Percentiles rank a stretch among this genome's conserved stretches.
Evolutionary conservation across 1,140 invertebrate species (phyloP).

Genomic region (Oryctes rhinoceros): DNA sequence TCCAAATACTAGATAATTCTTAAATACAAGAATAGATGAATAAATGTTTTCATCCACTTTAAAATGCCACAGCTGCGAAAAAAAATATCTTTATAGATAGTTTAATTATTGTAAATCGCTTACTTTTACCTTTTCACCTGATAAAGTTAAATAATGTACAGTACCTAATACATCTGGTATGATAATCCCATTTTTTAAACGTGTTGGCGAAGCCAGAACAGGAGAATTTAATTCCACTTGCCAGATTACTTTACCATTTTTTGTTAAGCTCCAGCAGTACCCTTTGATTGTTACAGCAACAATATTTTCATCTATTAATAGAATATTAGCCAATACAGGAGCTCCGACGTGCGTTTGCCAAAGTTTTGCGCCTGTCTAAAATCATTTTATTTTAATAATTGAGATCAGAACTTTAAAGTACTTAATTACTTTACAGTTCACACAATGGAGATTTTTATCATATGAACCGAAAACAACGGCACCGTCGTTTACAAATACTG

Average conservation of each 20-base stretch:
- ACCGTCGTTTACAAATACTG: constrained; percentile 61
- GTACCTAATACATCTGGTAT: constrained; percentile 67
- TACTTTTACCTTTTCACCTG: constrained; percentile 60
- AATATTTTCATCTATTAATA: constrained; percentile 59
- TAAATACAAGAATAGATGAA: constrained; percentile 66
- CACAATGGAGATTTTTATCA: constrained; percentile 70
- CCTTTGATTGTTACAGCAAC: constrained; percentile 69
- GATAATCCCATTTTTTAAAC: constrained; percentile 64
- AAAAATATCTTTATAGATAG: constrained; percentile 45
- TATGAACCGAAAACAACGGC: constrained; percentile 74
- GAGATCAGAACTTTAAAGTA: background rate
- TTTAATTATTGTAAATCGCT: constrained; percentile 21
- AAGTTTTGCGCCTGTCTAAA: constrained; percentile 59
- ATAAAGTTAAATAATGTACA: constrained; percentile 63
- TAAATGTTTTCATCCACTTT: constrained; percentile 70
- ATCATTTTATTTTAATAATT: constrained; percentile 35
- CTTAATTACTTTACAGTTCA: constrained; percentile 65
- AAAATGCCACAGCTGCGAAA: constrained; percentile 46
- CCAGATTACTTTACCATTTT: constrained; percentile 64
- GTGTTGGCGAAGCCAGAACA: constrained; percentile 70
- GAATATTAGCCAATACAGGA: constrained; percentile 71
- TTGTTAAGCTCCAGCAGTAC: constrained; percentile 63
- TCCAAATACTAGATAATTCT: constrained; percentile 66
- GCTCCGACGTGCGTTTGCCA: constrained; percentile 63
- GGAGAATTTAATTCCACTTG: constrained; percentile 64